Conservation (phyloP, 1,140 invertebrate genomes). For the Ceratina japonica region DNA sequence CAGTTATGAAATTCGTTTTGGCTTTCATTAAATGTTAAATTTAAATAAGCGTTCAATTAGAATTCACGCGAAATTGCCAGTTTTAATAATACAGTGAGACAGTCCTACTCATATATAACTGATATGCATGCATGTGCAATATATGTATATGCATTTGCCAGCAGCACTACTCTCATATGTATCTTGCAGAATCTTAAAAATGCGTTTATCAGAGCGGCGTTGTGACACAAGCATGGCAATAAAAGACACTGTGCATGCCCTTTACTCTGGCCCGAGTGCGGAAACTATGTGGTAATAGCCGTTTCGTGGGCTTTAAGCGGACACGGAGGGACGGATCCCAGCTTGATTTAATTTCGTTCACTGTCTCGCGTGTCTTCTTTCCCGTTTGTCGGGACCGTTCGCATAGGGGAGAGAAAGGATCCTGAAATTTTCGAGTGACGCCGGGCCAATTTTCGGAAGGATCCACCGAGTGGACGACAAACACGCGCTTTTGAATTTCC, state of each 20-base stretch:
- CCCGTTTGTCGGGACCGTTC: conserved; percentile 28
- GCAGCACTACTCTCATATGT: too few species aligned
- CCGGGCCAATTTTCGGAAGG: conserved; percentile 68
- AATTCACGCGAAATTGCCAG: background rate
- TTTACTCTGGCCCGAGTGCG: background rate
- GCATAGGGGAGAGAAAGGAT: conserved; percentile 34
- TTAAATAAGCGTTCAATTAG: background rate
- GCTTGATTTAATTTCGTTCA: conserved; percentile 58
- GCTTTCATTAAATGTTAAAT: too few species aligned
- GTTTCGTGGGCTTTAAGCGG: conserved; percentile 38
- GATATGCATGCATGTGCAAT: too few species aligned
- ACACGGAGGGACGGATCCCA: conserved; percentile 12
- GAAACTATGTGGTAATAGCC: conserved; percentile 38
- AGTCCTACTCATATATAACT: background rate
- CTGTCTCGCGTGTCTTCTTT: conserved; percentile 33
- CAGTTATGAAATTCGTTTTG: too few species aligned
- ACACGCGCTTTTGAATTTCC: conserved; percentile 68
- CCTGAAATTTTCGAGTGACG: conserved; percentile 65
- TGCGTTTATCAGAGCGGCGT: background rate
- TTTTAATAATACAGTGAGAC: background rate
- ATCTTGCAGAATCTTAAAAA: background rate
- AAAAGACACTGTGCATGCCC: background rate
- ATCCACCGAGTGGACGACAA: conserved; percentile 68
- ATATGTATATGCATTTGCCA: too few species aligned
- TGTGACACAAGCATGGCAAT: background rate